phyloP scores from a whole-genome alignment of 2,888 invertebrate genomes.

The Amiota minor region DNA sequence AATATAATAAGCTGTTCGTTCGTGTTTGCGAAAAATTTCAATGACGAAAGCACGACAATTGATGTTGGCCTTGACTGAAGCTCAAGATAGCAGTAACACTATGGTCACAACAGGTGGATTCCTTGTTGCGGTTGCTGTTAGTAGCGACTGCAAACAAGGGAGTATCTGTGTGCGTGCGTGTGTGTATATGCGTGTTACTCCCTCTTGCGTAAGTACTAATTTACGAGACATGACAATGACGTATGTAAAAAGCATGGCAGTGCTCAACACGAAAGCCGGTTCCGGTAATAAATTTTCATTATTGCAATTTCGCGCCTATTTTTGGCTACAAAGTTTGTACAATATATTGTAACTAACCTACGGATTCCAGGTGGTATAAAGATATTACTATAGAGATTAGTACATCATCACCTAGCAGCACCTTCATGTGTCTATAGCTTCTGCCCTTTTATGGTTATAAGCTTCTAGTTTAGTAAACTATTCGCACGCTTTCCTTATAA shows the following conservation, averaged over 20 bases:
- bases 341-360: not conserved
- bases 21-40: conserved; percentile 39
- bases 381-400: no score
- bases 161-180: not conserved
- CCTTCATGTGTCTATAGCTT: no score
- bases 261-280: conserved; percentile 19
- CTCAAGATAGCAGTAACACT: conserved; percentile 1
- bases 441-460: no score
- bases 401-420: no score
- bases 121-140: not conserved
- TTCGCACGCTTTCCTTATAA: not conserved
- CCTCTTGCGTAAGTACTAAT: conserved; percentile 21
- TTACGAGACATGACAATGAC: conserved; percentile 14
- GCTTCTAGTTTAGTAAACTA: no score
- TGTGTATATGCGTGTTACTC: not conserved
- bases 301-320: conserved; percentile 13
- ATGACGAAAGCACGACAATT: conserved; percentile 59
- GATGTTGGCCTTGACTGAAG: conserved; percentile 53
- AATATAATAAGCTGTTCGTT: not conserved
- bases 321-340: conserved; percentile 8
- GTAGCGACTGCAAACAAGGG: no score
- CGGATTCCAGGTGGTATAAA: not conserved
- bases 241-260: not conserved
- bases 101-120: conserved; percentile 57
- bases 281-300: conserved; percentile 25